Evolutionary conservation across 2,888 invertebrate species (phyloP).

Genomic region (Pammene aurita): DNA sequence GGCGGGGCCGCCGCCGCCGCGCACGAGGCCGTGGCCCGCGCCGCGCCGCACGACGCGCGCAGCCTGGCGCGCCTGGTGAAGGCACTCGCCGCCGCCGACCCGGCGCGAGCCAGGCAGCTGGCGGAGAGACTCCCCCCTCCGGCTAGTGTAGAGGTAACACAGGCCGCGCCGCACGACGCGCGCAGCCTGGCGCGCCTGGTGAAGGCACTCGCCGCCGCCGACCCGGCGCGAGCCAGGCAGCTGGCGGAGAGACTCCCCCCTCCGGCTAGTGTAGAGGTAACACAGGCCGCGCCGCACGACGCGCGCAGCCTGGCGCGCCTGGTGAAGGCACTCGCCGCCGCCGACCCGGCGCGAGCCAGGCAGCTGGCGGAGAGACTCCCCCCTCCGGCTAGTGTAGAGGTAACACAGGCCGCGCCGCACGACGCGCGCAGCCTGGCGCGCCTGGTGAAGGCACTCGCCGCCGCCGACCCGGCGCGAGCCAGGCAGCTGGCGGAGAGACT

Average conservation of each 20-base stretch:
- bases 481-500: slow-evolving; percentile 79
- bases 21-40: slow-evolving; percentile 86
- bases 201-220: slow-evolving; percentile 92
- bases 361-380: slow-evolving; percentile 76
- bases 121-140: slow-evolving; percentile 66
- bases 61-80: slow-evolving; percentile 95
- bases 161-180: slow-evolving; percentile 89
- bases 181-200: slow-evolving; percentile 95
- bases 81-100: slow-evolving; percentile 92
- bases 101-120: slow-evolving; percentile 88
- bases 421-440: slow-evolving; percentile 93
- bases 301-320: slow-evolving; percentile 92
- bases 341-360: slow-evolving; percentile 91
- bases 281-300: slow-evolving; percentile 88
- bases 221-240: slow-evolving; percentile 89
- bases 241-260: slow-evolving; percentile 74
- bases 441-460: slow-evolving; percentile 94
- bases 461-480: slow-evolving; percentile 91
- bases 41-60: slow-evolving; percentile 90
- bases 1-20: slow-evolving; percentile 90
- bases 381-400: slow-evolving; percentile 65
- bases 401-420: slow-evolving; percentile 85
- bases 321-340: slow-evolving; percentile 94
- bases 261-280: slow-evolving; percentile 63
- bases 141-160: slow-evolving; percentile 60